A percentile compares a stretch with the other conserved stretches of the same genome.
phyloP scores from a whole-genome alignment of 2,797 vertebrate species.

The Microhierax caerulescens region DNA sequence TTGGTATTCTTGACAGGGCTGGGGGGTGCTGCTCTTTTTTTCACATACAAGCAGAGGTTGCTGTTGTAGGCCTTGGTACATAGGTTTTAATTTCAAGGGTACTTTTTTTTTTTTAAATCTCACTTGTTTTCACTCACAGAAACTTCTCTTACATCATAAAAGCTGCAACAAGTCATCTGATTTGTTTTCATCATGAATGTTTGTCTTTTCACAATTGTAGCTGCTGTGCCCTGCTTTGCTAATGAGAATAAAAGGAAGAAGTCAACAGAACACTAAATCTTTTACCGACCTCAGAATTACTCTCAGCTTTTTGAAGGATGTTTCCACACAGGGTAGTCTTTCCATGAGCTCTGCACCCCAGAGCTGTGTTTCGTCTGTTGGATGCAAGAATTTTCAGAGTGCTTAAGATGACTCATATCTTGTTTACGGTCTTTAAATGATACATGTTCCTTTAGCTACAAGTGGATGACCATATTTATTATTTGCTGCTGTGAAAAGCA shows the following conservation, averaged over 20 bases:
- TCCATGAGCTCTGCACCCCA: neutral
- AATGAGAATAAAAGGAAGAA: neutral
- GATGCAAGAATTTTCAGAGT: neutral
- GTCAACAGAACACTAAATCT: neutral
- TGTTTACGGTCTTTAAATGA: constrained; percentile 2
- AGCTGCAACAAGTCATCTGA: neutral
- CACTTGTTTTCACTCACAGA: neutral
- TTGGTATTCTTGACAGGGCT: neutral
- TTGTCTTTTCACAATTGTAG: neutral
- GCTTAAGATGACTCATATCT: constrained; percentile 18
- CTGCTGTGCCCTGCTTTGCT: neutral
- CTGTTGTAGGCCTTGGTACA: neutral
- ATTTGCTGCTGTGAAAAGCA: constrained; percentile 28
- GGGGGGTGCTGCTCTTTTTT: neutral
- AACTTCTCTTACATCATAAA: neutral
- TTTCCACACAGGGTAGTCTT: neutral
- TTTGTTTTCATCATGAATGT: neutral
- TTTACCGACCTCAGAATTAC: neutral
- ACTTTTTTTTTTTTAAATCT: neutral
- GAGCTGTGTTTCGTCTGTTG: neutral
- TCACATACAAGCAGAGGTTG: neutral
- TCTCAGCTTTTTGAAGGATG: neutral
- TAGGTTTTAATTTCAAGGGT: neutral
- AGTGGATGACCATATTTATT: constrained; percentile 32
- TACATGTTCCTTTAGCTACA: neutral